Conservation (phyloP, 2,113 vertebrate species). For the Chascanopsetta lugubris region DNA sequence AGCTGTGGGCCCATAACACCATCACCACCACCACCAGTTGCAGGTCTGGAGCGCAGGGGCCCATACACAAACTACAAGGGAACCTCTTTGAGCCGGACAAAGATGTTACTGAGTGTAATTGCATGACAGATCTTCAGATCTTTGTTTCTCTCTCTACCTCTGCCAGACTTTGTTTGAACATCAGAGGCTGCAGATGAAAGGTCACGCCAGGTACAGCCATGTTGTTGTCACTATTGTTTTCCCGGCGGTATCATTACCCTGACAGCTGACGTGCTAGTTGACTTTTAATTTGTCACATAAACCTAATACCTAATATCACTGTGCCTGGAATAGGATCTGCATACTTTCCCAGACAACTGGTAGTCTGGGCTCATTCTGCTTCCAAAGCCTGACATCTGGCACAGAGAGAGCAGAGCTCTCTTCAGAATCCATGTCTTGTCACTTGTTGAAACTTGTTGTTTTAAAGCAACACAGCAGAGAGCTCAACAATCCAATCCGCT, state of each 20-base stretch:
- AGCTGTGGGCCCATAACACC: constrained; percentile 10
- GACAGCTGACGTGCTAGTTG: constrained; percentile 61
- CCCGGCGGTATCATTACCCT: constrained; percentile 54
- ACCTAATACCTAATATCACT: constrained; percentile 15
- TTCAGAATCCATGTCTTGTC: constrained; percentile 62
- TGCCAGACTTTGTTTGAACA: constrained; percentile 69
- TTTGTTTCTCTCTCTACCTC: constrained; percentile 55
- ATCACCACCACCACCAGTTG: constrained; percentile 21
- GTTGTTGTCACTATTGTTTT: constrained; percentile 61
- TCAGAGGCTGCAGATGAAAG: constrained; percentile 66
- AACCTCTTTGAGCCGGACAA: constrained; percentile 55
- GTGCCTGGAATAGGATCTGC: constrained; percentile 8
- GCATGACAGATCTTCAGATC: constrained; percentile 59
- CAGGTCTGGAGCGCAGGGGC: constrained; percentile 32
- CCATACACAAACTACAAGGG: constrained; percentile 40
- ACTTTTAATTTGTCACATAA: constrained; percentile 58
- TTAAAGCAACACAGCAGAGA: constrained; percentile 63
- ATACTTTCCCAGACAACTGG: constrained; percentile 1
- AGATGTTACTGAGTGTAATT: constrained; percentile 50
- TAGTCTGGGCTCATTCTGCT: constrained; percentile 37
- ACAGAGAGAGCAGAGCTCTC: constrained; percentile 35
- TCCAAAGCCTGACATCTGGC: constrained; percentile 54
- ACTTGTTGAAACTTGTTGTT: constrained; percentile 79
- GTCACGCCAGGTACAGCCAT: constrained; percentile 53
- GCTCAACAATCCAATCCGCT: constrained; percentile 60